Conservation (phyloP, 2,113 vertebrate genomes). For the Gasterosteus nipponicus region DNA sequence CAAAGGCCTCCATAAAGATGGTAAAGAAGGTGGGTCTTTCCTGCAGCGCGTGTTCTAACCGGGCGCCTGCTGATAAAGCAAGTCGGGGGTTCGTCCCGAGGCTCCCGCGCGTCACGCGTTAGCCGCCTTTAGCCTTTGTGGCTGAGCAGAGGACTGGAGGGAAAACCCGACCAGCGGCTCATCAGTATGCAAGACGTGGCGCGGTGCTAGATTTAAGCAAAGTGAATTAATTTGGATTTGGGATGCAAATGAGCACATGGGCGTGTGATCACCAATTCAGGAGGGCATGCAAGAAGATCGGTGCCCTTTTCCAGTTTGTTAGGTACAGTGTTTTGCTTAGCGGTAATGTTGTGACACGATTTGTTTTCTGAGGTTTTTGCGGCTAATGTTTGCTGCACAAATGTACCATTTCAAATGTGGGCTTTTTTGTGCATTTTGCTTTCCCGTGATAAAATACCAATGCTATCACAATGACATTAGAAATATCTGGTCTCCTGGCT, state of each 20-base stretch:
- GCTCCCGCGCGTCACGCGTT: conserved; percentile 45
- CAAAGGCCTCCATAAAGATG: conserved; percentile 80
- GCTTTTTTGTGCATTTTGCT: conserved; percentile 35
- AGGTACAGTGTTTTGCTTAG: conserved; percentile 50
- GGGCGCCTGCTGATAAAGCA: conserved; percentile 76
- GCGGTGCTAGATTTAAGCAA: conserved; percentile 95
- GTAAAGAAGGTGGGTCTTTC: conserved; percentile 82
- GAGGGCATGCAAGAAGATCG: conserved; percentile 82
- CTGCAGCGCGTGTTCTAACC: conserved; percentile 82
- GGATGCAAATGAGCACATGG: conserved; percentile 97
- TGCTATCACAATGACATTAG: conserved; percentile 41
- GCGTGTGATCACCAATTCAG: conserved; percentile 91
- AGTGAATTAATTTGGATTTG: conserved; percentile 99
- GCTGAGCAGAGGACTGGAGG: conserved; percentile 76
- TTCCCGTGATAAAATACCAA: conserved; percentile 40
- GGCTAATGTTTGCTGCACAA: conserved; percentile 8
- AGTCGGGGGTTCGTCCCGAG: conserved; percentile 45
- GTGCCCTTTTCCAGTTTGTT: conserved; percentile 65
- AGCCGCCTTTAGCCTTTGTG: conserved; percentile 69
- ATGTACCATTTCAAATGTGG: conserved; percentile 9
- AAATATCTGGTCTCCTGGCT: conserved; percentile 45
- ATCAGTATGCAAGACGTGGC: conserved; percentile 96
- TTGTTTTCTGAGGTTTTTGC: conserved; percentile 20
- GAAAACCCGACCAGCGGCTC: conserved; percentile 82
- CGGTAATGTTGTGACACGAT: conserved; percentile 41